phyloP scores from a whole-genome alignment of 1,140 invertebrate genomes.

The Helicoverpa zea region DNA sequence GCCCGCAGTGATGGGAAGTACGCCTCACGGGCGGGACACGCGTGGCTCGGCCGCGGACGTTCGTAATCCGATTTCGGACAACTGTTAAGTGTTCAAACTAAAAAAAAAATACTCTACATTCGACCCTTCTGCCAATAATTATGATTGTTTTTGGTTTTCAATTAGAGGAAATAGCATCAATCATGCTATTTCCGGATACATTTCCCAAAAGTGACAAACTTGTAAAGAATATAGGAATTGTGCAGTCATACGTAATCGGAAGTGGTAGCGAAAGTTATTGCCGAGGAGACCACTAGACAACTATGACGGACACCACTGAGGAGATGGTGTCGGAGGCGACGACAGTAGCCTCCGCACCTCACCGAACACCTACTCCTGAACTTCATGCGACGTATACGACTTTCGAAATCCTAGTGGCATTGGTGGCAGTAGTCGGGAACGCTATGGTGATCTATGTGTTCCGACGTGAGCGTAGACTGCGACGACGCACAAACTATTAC shows the following conservation, averaged over 20 bases:
- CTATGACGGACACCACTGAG: constrained; percentile 56
- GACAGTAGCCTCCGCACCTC: constrained; percentile 69
- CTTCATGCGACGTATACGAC: constrained; percentile 91
- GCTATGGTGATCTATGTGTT: constrained; percentile 95
- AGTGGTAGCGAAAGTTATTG: constrained; percentile 9
- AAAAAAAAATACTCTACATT: neutral
- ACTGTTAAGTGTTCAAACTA: constrained; percentile 49
- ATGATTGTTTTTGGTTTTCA: constrained; percentile 41
- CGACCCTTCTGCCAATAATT: neutral
- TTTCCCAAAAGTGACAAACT: constrained; percentile 49
- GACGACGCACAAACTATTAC: constrained; percentile 96
- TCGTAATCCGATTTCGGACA: constrained; percentile 57
- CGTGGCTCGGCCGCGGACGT: constrained; percentile 55
- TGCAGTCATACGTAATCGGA: constrained; percentile 44
- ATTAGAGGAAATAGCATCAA: constrained; percentile 17
- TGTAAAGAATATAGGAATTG: constrained; percentile 30
- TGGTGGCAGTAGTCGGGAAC: constrained; percentile 94
- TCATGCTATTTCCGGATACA: constrained; percentile 19
- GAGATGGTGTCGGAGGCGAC: constrained; percentile 63
- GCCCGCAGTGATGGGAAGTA: constrained; percentile 78
- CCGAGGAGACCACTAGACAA: constrained; percentile 45
- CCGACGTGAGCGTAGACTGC: constrained; percentile 90
- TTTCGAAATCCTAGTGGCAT: constrained; percentile 93
- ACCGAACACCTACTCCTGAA: constrained; percentile 78
- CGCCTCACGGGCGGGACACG: constrained; percentile 76